These are phyloP conservation scores for Alosa sapidissima DNA, from an alignment of 2,797 vertebrate genomes.

Conservation along the genomic window DNA sequence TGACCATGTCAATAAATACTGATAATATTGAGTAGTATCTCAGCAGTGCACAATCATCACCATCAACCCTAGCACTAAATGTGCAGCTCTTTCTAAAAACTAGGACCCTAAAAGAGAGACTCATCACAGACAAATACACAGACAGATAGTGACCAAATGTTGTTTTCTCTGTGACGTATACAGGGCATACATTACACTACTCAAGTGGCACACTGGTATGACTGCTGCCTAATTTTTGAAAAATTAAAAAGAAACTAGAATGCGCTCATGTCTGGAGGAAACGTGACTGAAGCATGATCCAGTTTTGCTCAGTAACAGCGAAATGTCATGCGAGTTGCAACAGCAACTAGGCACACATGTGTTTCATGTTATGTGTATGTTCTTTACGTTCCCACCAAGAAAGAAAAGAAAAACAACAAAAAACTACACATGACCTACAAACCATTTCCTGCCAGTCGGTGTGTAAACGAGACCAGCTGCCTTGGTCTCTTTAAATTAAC, in stretches of 20 bases:
- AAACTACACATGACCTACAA: constrained; percentile 14
- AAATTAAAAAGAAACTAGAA: not conserved
- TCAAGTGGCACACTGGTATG: not conserved
- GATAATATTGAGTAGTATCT: no score
- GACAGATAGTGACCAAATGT: not conserved
- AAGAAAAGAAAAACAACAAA: not conserved
- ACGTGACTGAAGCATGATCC: not conserved
- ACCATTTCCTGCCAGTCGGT: constrained; percentile 12
- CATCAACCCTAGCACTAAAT: no score
- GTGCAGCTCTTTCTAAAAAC: no score
- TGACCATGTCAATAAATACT: no score
- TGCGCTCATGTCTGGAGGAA: no score
- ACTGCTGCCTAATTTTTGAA: not conserved
- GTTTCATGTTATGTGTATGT: not conserved
- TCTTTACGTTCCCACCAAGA: not conserved
- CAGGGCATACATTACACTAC: not conserved
- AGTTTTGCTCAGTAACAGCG: not conserved
- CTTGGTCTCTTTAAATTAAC: not conserved
- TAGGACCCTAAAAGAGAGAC: no score
- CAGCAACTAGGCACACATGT: not conserved
- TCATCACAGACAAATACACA: not conserved
- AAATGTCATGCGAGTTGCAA: not conserved
- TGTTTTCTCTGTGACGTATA: not conserved
- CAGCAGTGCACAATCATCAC: no score
- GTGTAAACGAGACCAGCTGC: constrained; percentile 1